Conservation (phyloP, 2,113 vertebrate species). For the Cavia porcellus region DNA sequence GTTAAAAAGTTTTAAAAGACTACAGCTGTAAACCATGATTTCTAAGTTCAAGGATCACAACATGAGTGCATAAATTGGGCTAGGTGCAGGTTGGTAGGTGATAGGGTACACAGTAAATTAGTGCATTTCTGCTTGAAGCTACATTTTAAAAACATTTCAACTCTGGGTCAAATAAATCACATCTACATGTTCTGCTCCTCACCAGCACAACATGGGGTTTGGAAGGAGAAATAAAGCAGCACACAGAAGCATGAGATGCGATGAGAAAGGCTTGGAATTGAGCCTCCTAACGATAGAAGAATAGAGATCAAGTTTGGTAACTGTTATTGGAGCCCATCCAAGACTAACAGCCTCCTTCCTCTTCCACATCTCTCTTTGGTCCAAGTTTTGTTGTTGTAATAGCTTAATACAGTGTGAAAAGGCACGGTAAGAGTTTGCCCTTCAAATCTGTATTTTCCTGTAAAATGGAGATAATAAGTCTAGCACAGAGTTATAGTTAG, state of each 20-base stretch:
- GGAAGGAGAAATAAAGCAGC: background rate
- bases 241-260: background rate
- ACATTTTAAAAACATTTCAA: slow-evolving; percentile 29
- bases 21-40: background rate
- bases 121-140: background rate
- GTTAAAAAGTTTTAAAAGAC: slow-evolving; percentile 30
- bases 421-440: background rate
- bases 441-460: background rate
- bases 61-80: background rate
- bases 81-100: background rate
- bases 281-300: background rate
- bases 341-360: background rate
- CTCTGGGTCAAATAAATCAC: background rate
- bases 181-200: background rate
- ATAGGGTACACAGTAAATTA: background rate
- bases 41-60: background rate
- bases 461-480: background rate
- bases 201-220: background rate
- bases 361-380: background rate
- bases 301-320: slow-evolving; percentile 12
- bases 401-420: background rate
- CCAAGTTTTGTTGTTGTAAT: background rate
- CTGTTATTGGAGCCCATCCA: background rate
- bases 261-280: slow-evolving; percentile 1
- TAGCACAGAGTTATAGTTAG: background rate